Conservation (phyloP, 2,113 vertebrate species). For the Seriola rivoliana region DNA sequence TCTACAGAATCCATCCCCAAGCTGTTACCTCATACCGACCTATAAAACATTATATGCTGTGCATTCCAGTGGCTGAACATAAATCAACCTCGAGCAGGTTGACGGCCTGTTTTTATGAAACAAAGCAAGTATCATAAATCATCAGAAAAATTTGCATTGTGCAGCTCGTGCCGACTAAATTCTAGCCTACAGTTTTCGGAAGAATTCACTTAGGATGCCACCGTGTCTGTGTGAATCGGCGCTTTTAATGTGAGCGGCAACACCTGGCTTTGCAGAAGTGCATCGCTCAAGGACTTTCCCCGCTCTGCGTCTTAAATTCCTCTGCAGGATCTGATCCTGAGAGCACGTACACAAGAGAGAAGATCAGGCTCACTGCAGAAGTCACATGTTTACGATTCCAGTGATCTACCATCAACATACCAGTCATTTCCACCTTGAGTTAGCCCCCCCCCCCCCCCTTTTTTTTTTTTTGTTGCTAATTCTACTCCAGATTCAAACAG, state of each 20-base stretch:
- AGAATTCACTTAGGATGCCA: constrained; percentile 49
- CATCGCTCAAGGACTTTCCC: constrained; percentile 64
- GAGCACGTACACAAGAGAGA: constrained; percentile 1
- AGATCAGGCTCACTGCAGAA: background rate
- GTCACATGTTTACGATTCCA: constrained; percentile 29
- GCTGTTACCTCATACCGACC: background rate
- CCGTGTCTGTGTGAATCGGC: constrained; percentile 25
- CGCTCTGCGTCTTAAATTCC: constrained; percentile 56
- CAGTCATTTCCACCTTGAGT: constrained; percentile 13
- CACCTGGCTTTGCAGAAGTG: constrained; percentile 74
- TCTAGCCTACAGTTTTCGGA: constrained; percentile 46
- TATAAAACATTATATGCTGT: background rate
- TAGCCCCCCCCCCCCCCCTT: no score
- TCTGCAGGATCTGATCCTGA: constrained; percentile 16
- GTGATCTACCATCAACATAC: background rate
- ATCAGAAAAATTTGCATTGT: constrained; percentile 37
- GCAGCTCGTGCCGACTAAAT: constrained; percentile 30
- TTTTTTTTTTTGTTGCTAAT: constrained; percentile 7
- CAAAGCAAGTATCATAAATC: constrained; percentile 65
- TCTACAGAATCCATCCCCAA: background rate
- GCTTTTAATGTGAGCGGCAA: constrained; percentile 54
- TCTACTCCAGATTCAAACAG: background rate
- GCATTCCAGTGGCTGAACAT: constrained; percentile 53
- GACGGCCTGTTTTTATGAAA: constrained; percentile 49
- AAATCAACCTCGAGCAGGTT: constrained; percentile 53